Conservation (phyloP, 2,888 invertebrate genomes). For the Sabellastarte sp. region DNA sequence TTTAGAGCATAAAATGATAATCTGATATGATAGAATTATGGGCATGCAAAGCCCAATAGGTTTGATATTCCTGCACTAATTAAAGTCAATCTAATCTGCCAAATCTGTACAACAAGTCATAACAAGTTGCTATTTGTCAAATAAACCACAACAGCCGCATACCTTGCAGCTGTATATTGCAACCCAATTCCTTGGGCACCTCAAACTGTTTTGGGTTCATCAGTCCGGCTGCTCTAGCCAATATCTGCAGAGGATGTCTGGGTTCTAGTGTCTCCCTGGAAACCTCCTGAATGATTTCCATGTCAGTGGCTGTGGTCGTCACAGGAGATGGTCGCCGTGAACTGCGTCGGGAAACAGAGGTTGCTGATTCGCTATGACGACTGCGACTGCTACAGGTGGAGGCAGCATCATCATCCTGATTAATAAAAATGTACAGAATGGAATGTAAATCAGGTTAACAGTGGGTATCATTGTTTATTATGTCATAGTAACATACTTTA, state of each 20-base stretch:
- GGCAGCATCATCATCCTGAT: slow-evolving; percentile 50
- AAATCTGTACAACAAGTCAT: too few relatives aligned
- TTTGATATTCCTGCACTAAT: too few relatives aligned
- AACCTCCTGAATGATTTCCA: slow-evolving; percentile 9
- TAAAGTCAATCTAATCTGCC: too few relatives aligned
- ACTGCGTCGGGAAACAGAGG: background rate
- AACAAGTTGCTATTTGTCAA: too few relatives aligned
- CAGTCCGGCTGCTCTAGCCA: slow-evolving; percentile 78
- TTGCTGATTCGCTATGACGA: slow-evolving; percentile 18
- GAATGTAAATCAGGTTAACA: too few relatives aligned
- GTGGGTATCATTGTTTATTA: too few relatives aligned
- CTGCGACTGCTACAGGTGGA: slow-evolving; percentile 37
- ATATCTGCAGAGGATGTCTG: slow-evolving; percentile 73
- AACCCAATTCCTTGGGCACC: slow-evolving; percentile 74
- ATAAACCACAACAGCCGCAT: too few relatives aligned
- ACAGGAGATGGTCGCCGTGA: background rate
- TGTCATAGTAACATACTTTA: too few relatives aligned
- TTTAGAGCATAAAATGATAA: too few relatives aligned
- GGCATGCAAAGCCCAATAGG: too few relatives aligned
- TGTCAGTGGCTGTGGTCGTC: background rate
- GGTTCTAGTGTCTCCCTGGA: slow-evolving; percentile 6
- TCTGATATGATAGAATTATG: too few relatives aligned
- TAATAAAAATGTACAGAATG: too few relatives aligned
- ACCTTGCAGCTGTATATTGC: slow-evolving; percentile 58
- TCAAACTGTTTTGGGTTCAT: slow-evolving; percentile 90